A percentile compares a stretch with the other conserved stretches of the same genome.
Evolutionary conservation across 1,140 invertebrate genomes (phyloP).

Genomic region (Zaprionus ornatus): DNA sequence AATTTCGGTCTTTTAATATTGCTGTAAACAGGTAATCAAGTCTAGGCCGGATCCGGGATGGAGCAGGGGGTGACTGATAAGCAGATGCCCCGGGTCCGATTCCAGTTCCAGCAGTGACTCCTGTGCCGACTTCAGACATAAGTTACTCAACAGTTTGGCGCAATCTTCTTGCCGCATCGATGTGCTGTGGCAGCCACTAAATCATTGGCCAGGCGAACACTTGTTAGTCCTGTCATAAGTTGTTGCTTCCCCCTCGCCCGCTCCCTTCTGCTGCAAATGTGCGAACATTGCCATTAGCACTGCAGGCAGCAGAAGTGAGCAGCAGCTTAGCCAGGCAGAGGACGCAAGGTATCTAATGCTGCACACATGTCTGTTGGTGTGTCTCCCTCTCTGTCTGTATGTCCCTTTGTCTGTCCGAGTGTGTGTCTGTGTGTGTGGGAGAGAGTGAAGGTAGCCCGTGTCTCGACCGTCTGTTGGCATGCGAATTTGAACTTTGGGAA

Average conservation of each 20-base stretch:
- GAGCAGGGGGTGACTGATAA: neutral
- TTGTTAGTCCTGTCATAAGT: slow-evolving; percentile 60
- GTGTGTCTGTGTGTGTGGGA: slow-evolving; percentile 30
- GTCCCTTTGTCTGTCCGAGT: slow-evolving; percentile 14
- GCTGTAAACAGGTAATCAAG: slow-evolving; percentile 76
- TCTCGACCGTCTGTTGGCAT: slow-evolving; percentile 58
- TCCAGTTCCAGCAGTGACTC: slow-evolving; percentile 47
- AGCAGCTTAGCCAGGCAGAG: slow-evolving; percentile 51
- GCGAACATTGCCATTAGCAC: slow-evolving; percentile 69
- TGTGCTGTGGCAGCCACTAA: slow-evolving; percentile 29
- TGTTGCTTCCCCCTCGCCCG: neutral
- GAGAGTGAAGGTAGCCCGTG: slow-evolving; percentile 23
- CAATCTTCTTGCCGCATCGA: slow-evolving; percentile 15
- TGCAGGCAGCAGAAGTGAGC: slow-evolving; percentile 48
- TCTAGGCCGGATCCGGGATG: slow-evolving; percentile 1
- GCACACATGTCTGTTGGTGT: neutral
- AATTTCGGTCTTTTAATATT: slow-evolving; percentile 59
- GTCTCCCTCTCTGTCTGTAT: slow-evolving; percentile 8
- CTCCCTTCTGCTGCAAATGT: slow-evolving; percentile 40
- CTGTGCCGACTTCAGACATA: slow-evolving; percentile 26
- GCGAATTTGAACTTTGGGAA: slow-evolving; percentile 67
- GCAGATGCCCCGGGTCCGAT: neutral
- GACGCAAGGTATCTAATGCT: slow-evolving; percentile 31
- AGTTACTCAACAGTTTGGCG: slow-evolving; percentile 39
- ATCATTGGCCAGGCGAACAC: slow-evolving; percentile 55